phyloP scores from a whole-genome alignment of 2,888 invertebrate species.

The Eilema caniola region DNA sequence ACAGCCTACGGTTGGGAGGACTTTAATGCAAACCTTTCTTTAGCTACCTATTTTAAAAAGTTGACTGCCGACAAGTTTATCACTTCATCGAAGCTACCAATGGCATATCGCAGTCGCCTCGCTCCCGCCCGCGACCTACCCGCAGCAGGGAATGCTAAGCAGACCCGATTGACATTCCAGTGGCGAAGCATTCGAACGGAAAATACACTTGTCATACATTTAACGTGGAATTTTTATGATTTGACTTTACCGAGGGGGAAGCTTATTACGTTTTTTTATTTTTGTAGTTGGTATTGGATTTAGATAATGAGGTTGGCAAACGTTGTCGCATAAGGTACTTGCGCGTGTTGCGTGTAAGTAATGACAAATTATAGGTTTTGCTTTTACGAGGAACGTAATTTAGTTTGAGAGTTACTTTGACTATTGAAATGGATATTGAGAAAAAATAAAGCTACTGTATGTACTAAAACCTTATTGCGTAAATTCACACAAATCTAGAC shows the following conservation, averaged over 20 bases:
- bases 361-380: conserved; percentile 18
- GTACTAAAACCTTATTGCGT: too few relatives aligned
- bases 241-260: conserved; percentile 54
- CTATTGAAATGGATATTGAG: neutral
- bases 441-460: neutral
- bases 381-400: neutral
- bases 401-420: neutral
- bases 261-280: conserved; percentile 46
- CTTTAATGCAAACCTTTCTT: conserved; percentile 31
- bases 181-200: conserved; percentile 74
- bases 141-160: conserved; percentile 59
- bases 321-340: conserved; percentile 15
- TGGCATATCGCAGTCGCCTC: conserved; percentile 32
- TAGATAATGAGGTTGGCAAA: conserved; percentile 38
- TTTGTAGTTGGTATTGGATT: conserved; percentile 23
- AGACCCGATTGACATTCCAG: conserved; percentile 72
- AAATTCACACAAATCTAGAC: too few relatives aligned
- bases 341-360: conserved; percentile 25
- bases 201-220: conserved; percentile 83
- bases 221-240: conserved; percentile 73
- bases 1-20: too few relatives aligned
- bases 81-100: conserved; percentile 35
- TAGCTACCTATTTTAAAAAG: conserved; percentile 31
- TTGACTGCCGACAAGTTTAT: conserved; percentile 65
- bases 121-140: conserved; percentile 39